A percentile compares a stretch with the other conserved stretches of the same genome.
These are phyloP conservation scores for Seriola dumerili DNA, from an alignment of 2,113 vertebrate genomes.

Conservation along the genomic window DNA sequence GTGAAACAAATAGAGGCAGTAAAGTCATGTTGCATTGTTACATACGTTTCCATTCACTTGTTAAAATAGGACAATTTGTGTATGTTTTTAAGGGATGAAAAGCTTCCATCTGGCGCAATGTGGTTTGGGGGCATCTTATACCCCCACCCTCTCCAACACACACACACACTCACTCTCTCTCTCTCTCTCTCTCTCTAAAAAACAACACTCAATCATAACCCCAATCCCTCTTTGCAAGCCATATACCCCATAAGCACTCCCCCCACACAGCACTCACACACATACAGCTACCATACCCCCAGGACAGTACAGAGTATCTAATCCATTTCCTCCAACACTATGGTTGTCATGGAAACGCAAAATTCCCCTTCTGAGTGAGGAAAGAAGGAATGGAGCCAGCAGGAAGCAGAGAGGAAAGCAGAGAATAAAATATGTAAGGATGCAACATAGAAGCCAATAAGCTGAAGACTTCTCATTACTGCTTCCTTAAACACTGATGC, in stretches of 20 bases:
- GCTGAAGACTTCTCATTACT: not conserved
- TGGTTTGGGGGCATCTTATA: conserved; percentile 56
- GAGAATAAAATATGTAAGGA: conserved; percentile 5
- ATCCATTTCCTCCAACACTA: conserved; percentile 70
- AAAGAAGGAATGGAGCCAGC: conserved; percentile 2
- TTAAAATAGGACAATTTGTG: conserved; percentile 24
- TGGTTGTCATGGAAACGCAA: conserved; percentile 79
- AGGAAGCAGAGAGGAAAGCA: conserved; percentile 6
- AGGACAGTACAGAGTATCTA: conserved; percentile 55
- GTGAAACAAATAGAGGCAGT: not conserved
- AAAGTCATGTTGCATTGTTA: not conserved
- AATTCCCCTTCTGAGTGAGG: conserved; percentile 58
- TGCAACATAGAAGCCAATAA: conserved; percentile 31
- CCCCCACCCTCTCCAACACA: conserved; percentile 31
- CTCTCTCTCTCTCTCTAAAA: not conserved
- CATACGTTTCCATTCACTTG: not conserved
- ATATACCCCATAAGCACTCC: conserved; percentile 36
- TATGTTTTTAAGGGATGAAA: conserved; percentile 50
- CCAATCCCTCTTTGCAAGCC: conserved; percentile 54
- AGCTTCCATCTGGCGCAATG: conserved; percentile 68
- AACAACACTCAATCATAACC: conserved; percentile 31
- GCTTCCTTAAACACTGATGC: not conserved
- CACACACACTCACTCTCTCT: not conserved
- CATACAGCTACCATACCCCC: conserved; percentile 57
- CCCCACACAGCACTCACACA: conserved; percentile 26